Base-by-base conservation (phyloP, 30 jellyfish, hydroid and myxozoan genomes). In the Euphysa ruthae region DNA sequence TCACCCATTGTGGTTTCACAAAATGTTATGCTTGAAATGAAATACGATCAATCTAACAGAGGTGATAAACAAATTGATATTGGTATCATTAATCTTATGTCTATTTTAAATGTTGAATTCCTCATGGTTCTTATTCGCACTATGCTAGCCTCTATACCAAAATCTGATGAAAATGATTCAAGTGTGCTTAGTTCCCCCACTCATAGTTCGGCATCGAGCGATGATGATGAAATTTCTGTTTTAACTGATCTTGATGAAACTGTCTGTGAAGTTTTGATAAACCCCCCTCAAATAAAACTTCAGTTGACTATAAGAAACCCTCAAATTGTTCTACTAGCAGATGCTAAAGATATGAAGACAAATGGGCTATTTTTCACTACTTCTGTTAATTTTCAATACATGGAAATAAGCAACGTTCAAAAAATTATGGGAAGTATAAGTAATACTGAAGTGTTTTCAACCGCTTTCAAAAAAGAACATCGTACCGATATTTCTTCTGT, bases 321-420 rank as follows among this genome's bases (percentile, higher is more conserved):
- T 2, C 94, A 78, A 43, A 55, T 86, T 35, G 93, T 86, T 33
- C 50, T 86, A 23, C 82, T 86, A 8, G 96, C 96, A 20, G 94
- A 86, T 74, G 87, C 94, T 3, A 73, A 73, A 43, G 93, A 78
- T 58, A 55, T 43, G 34, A 74, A 86, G 19, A 73, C 96, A 0
- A 79, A 86, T 38, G 96, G 94, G 1, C 44, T 86, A 24, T 86
- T 86, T 58, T 68, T 86, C 35, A 68, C 80, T 7, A 68, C 80
- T 19, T 72, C 46, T 19, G 43, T 73, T n/a, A 34, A 29, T 30
- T 35, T 73, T 22, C 70, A 61, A 31, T 58, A 57, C 24, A 54
- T 73, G 20, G 69, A 56, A 55, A n/a, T 61, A 26, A 19, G 49
- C n/a, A 33, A 76, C 49, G 49, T 32, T 32, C 64, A 54, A 63